Base-by-base conservation (phyloP, 2,797 vertebrate species). In the Pangasius mekongensis region DNA sequence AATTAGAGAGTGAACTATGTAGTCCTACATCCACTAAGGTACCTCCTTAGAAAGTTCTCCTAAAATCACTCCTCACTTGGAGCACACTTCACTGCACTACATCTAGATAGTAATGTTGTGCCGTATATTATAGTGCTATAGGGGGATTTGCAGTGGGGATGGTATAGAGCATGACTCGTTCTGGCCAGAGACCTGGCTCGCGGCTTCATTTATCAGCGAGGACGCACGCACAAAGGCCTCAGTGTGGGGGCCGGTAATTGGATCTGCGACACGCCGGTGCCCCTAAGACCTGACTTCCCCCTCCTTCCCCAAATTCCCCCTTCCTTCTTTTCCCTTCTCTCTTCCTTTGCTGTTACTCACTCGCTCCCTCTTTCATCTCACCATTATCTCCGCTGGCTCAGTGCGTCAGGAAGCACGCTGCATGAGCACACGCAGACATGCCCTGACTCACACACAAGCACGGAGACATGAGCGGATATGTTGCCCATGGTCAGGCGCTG, bases 171-270 rank as follows among this genome's bases (percentile, higher is more conserved):
- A 64, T 10, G 58, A 62, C 90, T 88, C 87, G 88, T 52, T 74
- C 76, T 87, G 83, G 87, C 84, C 90, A 88, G 77, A 88, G 88
- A 89, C 86, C 81, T 88, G 88, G 89, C 71, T 89, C 56, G 39
- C 77, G 88, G 90, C 88, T 91, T 80, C 87, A 89, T 92, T 92
- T 91, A 92, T 93, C 91, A 92, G 91, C 60, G 54, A 90, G 89
- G 91, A 89, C 85, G 88, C 88, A 90, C 89, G 60, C 90, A 93
- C 91, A 93, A 92, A 93, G 89, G 90, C 89, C 77, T 90, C 91
- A 85, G 92, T 93, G 92, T 93, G 88, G 90, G 90, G 90, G 89
- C 88, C 88, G 86, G 92, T 92, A 93, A 93, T 92, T 93, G 92
- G 93, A 93, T 93, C 93, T 89, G 87, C 86, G 88, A 91, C 91